Evolutionary conservation across 2,797 vertebrate species (phyloP).

Genomic region (Orestias chungarensis): DNA sequence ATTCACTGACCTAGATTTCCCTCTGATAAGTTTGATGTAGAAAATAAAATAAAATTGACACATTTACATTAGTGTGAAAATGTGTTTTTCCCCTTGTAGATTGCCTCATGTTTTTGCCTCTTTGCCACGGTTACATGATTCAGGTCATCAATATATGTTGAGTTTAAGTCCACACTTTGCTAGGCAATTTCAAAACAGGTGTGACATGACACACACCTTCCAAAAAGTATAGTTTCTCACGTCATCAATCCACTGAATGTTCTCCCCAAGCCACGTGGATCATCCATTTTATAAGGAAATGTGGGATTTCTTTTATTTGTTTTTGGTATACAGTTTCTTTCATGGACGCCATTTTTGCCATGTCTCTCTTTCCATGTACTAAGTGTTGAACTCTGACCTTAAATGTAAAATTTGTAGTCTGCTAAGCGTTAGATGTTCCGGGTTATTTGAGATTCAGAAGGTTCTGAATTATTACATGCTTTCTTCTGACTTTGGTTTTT

Average conservation of each 20-base stretch:
- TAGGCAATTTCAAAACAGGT: background rate
- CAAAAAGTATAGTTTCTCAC: too few species aligned
- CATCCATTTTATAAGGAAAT: too few species aligned
- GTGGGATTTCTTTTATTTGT: too few species aligned
- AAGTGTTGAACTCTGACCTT: background rate
- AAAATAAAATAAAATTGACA: background rate
- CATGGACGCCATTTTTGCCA: too few species aligned
- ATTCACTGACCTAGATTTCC: background rate
- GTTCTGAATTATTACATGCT: background rate
- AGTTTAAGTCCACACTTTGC: background rate
- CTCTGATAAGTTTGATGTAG: background rate
- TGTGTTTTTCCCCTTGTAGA: background rate
- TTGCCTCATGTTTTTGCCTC: background rate
- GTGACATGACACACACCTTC: too few species aligned
- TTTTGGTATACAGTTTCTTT: too few species aligned
- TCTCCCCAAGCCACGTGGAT: too few species aligned
- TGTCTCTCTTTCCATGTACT: too few species aligned
- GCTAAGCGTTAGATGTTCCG: background rate
- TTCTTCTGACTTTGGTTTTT: too few species aligned
- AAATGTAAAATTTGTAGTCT: background rate
- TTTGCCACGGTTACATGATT: background rate
- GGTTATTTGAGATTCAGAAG: background rate
- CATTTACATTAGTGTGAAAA: background rate
- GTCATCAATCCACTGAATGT: too few species aligned
- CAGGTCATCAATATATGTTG: background rate